Evolutionary conservation across 2,888 invertebrate species (phyloP).

Genomic region (Nasonia oneida): DNA sequence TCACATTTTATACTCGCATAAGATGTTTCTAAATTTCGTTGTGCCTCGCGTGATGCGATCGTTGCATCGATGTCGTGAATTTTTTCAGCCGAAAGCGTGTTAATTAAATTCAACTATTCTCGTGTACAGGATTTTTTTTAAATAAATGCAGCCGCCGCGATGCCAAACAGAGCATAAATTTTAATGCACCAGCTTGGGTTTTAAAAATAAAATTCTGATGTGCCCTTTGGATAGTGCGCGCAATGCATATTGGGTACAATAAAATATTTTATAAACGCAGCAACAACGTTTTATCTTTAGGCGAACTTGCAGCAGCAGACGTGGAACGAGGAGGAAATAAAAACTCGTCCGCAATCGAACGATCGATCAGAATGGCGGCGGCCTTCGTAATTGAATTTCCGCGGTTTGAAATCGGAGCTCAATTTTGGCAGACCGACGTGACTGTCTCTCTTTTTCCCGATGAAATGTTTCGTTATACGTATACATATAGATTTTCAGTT

Average conservation of each 20-base stretch:
- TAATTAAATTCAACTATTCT: not conserved
- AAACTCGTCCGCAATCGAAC: not conserved
- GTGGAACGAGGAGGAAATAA: conserved; percentile 24
- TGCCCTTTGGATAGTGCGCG: not conserved
- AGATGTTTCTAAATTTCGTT: conserved; percentile 32
- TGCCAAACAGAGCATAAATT: not conserved
- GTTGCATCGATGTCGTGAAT: not conserved
- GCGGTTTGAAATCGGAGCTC: conserved; percentile 29
- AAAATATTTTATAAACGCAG: not conserved
- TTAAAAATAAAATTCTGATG: not conserved
- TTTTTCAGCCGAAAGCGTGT: not conserved
- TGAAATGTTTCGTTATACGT: conserved; percentile 9
- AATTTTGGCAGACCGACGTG: conserved; percentile 14
- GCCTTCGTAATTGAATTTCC: conserved; percentile 30
- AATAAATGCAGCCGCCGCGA: not conserved
- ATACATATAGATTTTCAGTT: not conserved
- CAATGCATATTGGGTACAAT: not conserved
- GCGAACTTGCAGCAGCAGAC: not conserved
- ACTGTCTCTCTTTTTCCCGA: not conserved
- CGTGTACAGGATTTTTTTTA: not conserved
- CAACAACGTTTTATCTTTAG: not conserved
- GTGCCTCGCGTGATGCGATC: not conserved
- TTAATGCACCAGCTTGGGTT: not conserved
- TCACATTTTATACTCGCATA: not conserved
- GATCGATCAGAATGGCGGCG: not conserved